Base-by-base conservation (phyloP, 1,140 invertebrate species). In the Triops cancriformis region DNA sequence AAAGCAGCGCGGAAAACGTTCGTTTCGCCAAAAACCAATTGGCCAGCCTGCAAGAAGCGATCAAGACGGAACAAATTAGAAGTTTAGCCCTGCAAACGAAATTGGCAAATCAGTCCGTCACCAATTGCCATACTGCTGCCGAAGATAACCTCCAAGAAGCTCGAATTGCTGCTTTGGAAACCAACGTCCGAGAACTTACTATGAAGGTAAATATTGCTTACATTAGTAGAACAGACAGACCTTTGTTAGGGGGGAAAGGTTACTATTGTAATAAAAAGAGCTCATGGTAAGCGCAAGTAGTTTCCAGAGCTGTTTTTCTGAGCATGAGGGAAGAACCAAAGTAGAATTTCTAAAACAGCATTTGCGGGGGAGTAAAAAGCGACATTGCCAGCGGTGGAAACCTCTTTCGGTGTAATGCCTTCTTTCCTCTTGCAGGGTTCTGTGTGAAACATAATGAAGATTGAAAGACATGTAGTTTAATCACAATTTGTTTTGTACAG, bases 71-170 rank as follows among this genome's bases (percentile, higher is more conserved):
- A 12, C 79, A 79, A 37, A 78, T 79, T 14, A 75, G 80, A 18
- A 51, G 80, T 18, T 72, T 79, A 0, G 26, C 78, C 7, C 64
- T 82, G 1, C 78, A 80, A 42, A 79, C 76, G 72, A 42, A 79
- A 45, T 75, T 77, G 23, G 11, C 77, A 1, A 81, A 81, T 73
- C 41, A 73, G 26, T 45, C 28, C 12, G 26, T 75, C 12, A 26
- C 23, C 75, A 37, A 72, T 43, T 76, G 74, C 37, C 27, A 76
- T n/a, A 18, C 37, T 28, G 11, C 73, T 72, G 77, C 77, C 43
- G 18, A 73, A 14, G 72, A 74, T 78, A 37, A 51, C 73, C 41
- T 37, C 27, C 72, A 43, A 78, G 37, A 78, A 27, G 64, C 77
- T 45, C 77, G 77, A 27, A 9, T 73, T 73, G n/a, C 77, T 74